Percentiles rank a stretch among this genome's conserved stretches.
These are phyloP conservation scores for Haliclona indistincta DNA, from an alignment of 37 sponge, comb jelly and placozoan genomes.

Conservation along the genomic window DNA sequence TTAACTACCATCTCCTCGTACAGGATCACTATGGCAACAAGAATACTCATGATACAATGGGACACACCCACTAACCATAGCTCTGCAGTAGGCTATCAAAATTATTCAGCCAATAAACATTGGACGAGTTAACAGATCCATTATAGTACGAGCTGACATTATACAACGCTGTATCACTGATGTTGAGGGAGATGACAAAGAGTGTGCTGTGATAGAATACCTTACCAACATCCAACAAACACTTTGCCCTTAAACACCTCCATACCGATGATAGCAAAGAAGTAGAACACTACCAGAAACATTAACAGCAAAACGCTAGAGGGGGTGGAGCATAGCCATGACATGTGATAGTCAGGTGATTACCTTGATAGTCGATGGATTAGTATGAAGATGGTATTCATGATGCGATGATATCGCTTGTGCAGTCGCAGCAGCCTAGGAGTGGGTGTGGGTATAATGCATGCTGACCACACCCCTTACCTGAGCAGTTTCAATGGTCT, in stretches of 20 bases:
- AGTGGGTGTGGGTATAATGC: not conserved
- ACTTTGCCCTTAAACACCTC: conserved; percentile 58
- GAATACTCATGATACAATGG: not conserved
- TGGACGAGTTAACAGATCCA: not conserved
- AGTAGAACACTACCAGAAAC: conserved; percentile 66
- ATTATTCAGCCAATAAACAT: conserved; percentile 71
- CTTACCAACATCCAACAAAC: conserved; percentile 52
- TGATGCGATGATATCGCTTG: conserved; percentile 72
- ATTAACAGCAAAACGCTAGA: conserved; percentile 51
- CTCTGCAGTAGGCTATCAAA: conserved; percentile 80
- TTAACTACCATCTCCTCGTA: conserved; percentile 87
- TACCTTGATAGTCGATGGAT: conserved; percentile 57
- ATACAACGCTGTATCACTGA: conserved; percentile 6
- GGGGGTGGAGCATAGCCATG: too few species aligned
- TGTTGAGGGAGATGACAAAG: not conserved
- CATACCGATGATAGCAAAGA: conserved; percentile 87
- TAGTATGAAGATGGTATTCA: conserved; percentile 66
- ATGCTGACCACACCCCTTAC: not conserved
- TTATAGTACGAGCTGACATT: not conserved
- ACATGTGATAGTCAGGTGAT: too few species aligned
- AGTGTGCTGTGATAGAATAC: not conserved
- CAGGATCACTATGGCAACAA: conserved; percentile 56
- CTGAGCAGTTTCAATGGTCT: conserved; percentile 28
- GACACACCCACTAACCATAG: conserved; percentile 44
- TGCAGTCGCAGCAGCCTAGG: conserved; percentile 69